Evolutionary conservation across 2,888 invertebrate species (phyloP), one percentile per base, ranked within the genome.

Genomic region (Coenonympha glycerion): DNA sequence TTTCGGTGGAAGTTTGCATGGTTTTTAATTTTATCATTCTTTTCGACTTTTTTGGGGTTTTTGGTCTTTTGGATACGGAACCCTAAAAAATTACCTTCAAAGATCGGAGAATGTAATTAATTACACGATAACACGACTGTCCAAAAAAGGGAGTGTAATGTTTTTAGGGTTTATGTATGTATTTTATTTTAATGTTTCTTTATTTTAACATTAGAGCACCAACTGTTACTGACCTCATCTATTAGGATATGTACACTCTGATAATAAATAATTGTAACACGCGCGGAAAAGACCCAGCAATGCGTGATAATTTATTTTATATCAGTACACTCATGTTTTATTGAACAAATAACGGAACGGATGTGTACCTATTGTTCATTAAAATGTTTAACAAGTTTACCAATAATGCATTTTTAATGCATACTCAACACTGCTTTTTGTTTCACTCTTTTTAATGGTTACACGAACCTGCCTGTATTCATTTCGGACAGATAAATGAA

Each of bases 281-380:
- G 47, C 47, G 44, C 51, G 57, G 57, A 58, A 58, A 56, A 58
- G 49, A 49, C 53, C 57, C 53, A 51, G 40, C 40, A 41, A 47
- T 33, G 28, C 37, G 39, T 49, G 49, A 52, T 53, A 51, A 52
- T 41, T 37, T 47, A 37, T 36, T 44, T 33, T 40, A 28, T 30
- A 46, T 40, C 34, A 19, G 6, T 26, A 33, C 44, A n/a, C n/a
- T n/a, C n/a, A 44, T 34, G 39, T 45, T 54, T 33, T 49, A 36
- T 44, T 52, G 46, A 44, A 39, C 42, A 21, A 48, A 39, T 46
- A 21, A 48, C 39, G 33, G 18, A 15, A 33, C 15, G 34, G 42
- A 42, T 42, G 33, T 33, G 39, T 15, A n/a, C n/a, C n/a, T n/a
- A 21, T 31, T 16, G 41, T 31, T 21, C 4, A 13, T 36, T 31